Percentiles rank a stretch among this genome's conserved stretches.
These are phyloP conservation scores for Rallus crepitans DNA, from an alignment of 2,797 vertebrate species.

Conservation along the genomic window DNA sequence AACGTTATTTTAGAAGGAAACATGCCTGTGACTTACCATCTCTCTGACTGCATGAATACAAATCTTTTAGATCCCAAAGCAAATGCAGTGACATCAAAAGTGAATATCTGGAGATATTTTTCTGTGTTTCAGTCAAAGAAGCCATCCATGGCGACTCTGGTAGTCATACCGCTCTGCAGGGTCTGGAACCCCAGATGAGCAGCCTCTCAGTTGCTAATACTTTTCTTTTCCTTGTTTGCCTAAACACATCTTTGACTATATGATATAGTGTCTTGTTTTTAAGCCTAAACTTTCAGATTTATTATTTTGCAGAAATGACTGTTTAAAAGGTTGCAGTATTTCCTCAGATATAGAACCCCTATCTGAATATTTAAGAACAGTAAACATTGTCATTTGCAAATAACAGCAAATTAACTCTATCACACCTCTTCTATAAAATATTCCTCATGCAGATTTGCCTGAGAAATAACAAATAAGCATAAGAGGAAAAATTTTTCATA, in stretches of 20 bases:
- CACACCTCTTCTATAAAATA: neutral
- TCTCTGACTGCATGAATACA: neutral
- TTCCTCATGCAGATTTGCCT: neutral
- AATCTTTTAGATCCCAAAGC: neutral
- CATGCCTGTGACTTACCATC: neutral
- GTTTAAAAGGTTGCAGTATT: neutral
- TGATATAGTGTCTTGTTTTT: neutral
- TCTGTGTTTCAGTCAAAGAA: neutral
- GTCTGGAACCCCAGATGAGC: neutral
- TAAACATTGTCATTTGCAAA: neutral
- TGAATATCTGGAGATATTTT: neutral
- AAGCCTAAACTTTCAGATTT: neutral
- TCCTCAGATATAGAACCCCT: neutral
- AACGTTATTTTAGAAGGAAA: neutral
- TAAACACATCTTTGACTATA: neutral
- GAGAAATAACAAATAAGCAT: neutral
- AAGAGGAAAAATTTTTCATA: neutral
- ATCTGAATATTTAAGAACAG: neutral
- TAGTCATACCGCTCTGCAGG: neutral
- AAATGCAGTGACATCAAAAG: neutral
- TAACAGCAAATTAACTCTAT: neutral
- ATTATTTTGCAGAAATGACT: neutral
- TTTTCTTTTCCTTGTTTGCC: neutral
- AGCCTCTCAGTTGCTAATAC: neutral
- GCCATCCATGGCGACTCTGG: no score